Conservation (phyloP, 2,113 vertebrate genomes). For the Podiceps cristatus region DNA sequence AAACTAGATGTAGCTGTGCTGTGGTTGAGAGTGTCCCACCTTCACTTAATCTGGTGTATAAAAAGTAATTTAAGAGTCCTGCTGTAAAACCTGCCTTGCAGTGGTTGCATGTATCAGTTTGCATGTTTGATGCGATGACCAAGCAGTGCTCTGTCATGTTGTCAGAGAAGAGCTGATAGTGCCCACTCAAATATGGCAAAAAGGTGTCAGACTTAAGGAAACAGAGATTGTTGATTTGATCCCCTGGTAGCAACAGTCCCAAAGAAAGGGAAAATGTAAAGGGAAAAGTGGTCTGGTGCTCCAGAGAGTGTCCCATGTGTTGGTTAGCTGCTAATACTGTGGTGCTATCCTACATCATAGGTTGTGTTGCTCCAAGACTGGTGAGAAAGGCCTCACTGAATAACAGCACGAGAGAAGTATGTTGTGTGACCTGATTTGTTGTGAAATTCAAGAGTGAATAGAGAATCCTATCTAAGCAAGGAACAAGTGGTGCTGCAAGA, state of each 20-base stretch:
- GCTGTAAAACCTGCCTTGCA: background rate
- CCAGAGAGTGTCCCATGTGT: accelerated
- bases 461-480: background rate
- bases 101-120: background rate
- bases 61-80: background rate
- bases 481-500: background rate
- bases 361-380: background rate
- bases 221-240: background rate
- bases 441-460: background rate
- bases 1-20: background rate
- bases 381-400: background rate
- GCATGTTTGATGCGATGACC: background rate
- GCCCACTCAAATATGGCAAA: background rate
- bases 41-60: background rate
- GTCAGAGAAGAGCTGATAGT: background rate
- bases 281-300: background rate
- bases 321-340: background rate
- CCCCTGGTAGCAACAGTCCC: background rate
- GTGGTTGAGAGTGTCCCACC: background rate
- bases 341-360: background rate
- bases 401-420: background rate
- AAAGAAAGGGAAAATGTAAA: background rate
- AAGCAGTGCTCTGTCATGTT: background rate
- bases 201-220: background rate
- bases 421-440: background rate